Conservation (phyloP, 2,797 vertebrate species). For the Loriculus beryllinus region DNA sequence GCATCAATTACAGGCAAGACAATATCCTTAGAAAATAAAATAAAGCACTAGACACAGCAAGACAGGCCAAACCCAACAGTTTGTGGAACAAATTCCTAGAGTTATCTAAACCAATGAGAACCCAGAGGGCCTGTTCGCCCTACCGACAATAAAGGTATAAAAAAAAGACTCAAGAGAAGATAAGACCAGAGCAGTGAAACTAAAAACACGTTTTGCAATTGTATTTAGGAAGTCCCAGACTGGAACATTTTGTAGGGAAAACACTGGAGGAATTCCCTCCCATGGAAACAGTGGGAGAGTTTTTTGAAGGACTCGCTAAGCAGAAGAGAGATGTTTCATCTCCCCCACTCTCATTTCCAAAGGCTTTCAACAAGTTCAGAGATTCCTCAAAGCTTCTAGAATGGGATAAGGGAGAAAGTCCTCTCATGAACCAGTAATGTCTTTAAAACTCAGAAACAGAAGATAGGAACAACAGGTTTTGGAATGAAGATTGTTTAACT, state of each 20-base stretch:
- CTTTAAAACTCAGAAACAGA: background rate
- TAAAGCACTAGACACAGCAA: background rate
- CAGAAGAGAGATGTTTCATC: background rate
- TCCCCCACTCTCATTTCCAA: background rate
- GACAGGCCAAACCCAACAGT: slow-evolving; percentile 47
- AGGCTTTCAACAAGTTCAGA: background rate
- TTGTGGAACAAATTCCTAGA: slow-evolving; percentile 47
- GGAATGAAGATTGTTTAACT: background rate
- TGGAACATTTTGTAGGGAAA: background rate
- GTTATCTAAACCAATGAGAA: slow-evolving; percentile 36
- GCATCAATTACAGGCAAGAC: background rate
- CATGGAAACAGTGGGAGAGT: background rate
- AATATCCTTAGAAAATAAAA: background rate
- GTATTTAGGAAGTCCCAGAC: background rate
- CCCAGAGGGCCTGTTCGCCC: background rate
- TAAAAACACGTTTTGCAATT: background rate
- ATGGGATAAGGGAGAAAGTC: background rate
- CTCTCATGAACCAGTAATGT: background rate
- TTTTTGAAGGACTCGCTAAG: background rate
- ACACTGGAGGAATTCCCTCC: background rate
- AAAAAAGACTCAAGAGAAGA: background rate
- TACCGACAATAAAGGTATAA: background rate
- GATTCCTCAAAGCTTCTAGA: background rate
- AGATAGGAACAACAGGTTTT: background rate
- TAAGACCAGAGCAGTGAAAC: background rate